These are phyloP conservation scores for Tuta absoluta DNA, from an alignment of 2,888 invertebrate species.

Conservation along the genomic window DNA sequence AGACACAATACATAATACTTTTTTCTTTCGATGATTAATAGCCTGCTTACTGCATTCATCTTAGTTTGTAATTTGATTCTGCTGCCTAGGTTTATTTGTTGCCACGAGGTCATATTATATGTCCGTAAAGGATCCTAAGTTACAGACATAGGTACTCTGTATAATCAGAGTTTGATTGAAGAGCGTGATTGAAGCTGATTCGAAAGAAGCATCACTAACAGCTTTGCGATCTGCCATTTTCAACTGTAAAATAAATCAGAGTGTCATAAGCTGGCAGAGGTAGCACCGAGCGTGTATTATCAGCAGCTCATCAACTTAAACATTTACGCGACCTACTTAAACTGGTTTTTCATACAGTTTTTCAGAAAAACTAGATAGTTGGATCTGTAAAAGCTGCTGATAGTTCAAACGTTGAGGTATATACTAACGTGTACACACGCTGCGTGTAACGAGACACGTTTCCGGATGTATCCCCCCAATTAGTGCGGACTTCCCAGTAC, in stretches of 20 bases:
- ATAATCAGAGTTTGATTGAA: constrained; percentile 1
- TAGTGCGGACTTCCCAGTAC: constrained; percentile 45
- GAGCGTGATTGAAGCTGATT: constrained; percentile 35
- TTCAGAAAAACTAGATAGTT: too few relatives aligned
- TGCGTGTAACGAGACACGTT: constrained; percentile 72
- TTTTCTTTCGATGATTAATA: too few relatives aligned
- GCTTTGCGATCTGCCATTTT: constrained; percentile 58
- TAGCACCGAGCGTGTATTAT: constrained; percentile 58
- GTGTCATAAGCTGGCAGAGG: constrained; percentile 54
- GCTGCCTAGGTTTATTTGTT: too few relatives aligned
- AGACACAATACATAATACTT: too few relatives aligned
- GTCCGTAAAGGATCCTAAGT: too few relatives aligned
- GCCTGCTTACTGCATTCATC: too few relatives aligned
- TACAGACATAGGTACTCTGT: background rate
- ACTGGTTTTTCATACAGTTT: too few relatives aligned
- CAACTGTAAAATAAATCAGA: constrained; percentile 68
- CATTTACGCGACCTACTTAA: too few relatives aligned
- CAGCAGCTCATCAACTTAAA: background rate
- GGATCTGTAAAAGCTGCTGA: too few relatives aligned
- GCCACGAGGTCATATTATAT: too few relatives aligned
- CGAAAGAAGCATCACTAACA: constrained; percentile 34
- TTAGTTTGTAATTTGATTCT: too few relatives aligned
- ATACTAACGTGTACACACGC: background rate
- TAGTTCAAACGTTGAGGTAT: background rate
- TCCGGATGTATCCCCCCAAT: constrained; percentile 75